Percentiles rank a stretch among this genome's conserved stretches.
Evolutionary conservation across 2,888 invertebrate genomes (phyloP).

Genomic region (Graphium colonna): DNA sequence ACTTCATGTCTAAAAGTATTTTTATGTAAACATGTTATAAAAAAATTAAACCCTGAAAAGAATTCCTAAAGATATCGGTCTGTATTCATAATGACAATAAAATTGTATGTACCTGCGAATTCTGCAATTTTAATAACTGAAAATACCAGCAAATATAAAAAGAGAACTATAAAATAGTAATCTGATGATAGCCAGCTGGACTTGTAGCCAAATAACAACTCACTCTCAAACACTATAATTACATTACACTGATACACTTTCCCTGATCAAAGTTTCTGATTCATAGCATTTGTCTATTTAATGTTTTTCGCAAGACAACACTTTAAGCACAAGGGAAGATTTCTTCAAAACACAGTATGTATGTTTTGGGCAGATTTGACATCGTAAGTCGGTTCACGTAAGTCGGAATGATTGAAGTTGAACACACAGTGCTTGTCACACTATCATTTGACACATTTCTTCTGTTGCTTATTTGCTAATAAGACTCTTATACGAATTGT

Average conservation of each 20-base stretch:
- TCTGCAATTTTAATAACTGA: slow-evolving; percentile 13
- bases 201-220: slow-evolving; percentile 39
- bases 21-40: no score
- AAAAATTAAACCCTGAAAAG: no score
- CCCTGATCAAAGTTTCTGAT: not conserved
- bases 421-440: slow-evolving; percentile 31
- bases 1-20: no score
- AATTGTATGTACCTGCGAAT: not conserved
- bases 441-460: slow-evolving; percentile 27
- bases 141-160: slow-evolving; percentile 24
- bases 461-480: slow-evolving; percentile 29
- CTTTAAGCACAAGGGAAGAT: slow-evolving; percentile 23
- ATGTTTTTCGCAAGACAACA: slow-evolving; percentile 29
- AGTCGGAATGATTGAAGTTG: slow-evolving; percentile 34
- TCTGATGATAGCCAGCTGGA: slow-evolving; percentile 54
- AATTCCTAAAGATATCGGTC: no score
- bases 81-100: not conserved
- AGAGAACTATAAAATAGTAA: slow-evolving; percentile 35
- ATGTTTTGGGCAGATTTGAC: slow-evolving; percentile 55
- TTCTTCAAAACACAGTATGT: slow-evolving; percentile 53
- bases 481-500: slow-evolving; percentile 30
- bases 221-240: slow-evolving; percentile 25
- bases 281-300: not conserved
- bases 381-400: slow-evolving; percentile 30
- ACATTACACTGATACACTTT: slow-evolving; percentile 27